These are phyloP conservation scores for Heliconius hewitsoni DNA, from an alignment of 1,140 invertebrate species.

Conservation along the genomic window DNA sequence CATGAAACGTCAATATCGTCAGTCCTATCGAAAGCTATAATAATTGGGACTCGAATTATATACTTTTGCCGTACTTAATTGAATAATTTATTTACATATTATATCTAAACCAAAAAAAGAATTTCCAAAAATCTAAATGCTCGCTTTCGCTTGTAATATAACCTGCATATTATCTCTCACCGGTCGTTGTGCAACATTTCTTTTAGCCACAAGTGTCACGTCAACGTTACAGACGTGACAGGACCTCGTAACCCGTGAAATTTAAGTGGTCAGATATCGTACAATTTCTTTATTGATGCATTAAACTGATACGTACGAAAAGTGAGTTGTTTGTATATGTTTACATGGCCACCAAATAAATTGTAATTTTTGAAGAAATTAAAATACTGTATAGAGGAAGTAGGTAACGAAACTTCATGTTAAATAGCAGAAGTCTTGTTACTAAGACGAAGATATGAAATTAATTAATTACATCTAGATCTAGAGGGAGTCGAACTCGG, in stretches of 20 bases:
- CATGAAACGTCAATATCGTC: too few relatives aligned
- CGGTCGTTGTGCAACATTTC: slow-evolving; percentile 26
- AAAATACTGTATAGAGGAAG: too few relatives aligned
- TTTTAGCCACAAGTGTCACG: slow-evolving; percentile 28
- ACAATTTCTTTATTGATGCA: slow-evolving; percentile 23
- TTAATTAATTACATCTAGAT: too few relatives aligned
- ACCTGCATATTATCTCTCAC: slow-evolving; percentile 1
- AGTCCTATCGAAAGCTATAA: too few relatives aligned
- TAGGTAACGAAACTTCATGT: too few relatives aligned
- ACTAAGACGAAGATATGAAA: too few relatives aligned
- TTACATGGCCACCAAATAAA: background rate
- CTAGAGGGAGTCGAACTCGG: too few relatives aligned
- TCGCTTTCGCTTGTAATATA: background rate
- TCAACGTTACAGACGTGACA: slow-evolving; percentile 30
- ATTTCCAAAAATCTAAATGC: background rate
- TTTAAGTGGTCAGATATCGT: slow-evolving; percentile 35
- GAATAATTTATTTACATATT: too few relatives aligned
- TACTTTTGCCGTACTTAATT: too few relatives aligned
- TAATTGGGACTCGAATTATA: too few relatives aligned
- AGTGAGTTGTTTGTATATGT: background rate
- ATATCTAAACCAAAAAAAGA: background rate
- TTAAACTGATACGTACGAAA: background rate
- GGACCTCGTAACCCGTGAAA: slow-evolving; percentile 37
- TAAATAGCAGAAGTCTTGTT: too few relatives aligned
- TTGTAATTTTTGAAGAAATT: too few relatives aligned